Conservation (phyloP, 2,113 vertebrate genomes). For the Gulo gulo region DNA sequence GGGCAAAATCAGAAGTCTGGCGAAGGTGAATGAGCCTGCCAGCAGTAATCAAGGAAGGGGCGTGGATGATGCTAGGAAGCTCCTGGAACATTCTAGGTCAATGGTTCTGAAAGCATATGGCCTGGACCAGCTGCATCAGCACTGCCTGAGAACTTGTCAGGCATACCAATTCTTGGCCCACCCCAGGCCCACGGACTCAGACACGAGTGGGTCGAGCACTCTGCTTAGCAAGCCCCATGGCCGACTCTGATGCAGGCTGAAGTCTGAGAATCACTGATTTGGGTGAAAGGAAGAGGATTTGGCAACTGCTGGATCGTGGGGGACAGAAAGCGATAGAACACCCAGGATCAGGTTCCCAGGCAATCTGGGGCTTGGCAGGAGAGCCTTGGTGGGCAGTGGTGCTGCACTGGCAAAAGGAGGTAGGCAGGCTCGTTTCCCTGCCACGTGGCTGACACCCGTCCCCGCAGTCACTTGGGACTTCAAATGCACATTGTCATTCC, state of each 20-base stretch:
- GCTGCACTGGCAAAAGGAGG: neutral
- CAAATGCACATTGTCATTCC: neutral
- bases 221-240: neutral
- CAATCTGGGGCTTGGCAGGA: neutral
- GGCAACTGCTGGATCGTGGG: neutral
- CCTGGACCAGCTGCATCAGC: too few relatives aligned
- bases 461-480: neutral
- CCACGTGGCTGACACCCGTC: neutral
- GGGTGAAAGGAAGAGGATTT: neutral
- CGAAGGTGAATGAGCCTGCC: neutral
- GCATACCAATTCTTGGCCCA: neutral
- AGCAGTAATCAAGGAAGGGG: fast-evolving
- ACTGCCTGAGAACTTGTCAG: neutral
- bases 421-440: neutral
- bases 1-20: neutral
- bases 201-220: neutral
- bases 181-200: neutral
- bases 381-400: too few relatives aligned
- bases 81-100: neutral
- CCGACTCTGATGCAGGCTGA: neutral
- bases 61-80: neutral
- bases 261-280: neutral
- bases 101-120: neutral
- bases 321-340: neutral
- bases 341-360: neutral